A percentile compares a stretch with the other conserved stretches of the same genome.
These are phyloP conservation scores for Anthrax anthrax DNA, from an alignment of 2,888 invertebrate genomes.

Conservation along the genomic window DNA sequence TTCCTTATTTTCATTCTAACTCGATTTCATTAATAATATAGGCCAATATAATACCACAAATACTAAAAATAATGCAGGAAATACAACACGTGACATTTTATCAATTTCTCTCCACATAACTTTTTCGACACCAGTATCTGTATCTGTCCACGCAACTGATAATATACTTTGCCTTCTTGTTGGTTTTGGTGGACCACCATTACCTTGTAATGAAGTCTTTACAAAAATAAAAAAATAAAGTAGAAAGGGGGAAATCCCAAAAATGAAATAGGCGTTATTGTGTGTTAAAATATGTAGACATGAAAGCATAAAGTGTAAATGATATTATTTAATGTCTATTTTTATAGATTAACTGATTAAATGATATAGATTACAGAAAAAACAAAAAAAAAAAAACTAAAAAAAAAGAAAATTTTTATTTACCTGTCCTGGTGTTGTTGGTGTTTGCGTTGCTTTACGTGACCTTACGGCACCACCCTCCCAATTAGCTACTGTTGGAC, in stretches of 20 bases:
- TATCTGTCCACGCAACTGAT: conserved; percentile 49
- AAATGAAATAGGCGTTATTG: too few species aligned
- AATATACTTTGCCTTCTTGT: conserved; percentile 31
- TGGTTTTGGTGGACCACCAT: conserved; percentile 33
- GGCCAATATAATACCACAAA: conserved; percentile 70
- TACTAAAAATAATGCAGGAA: conserved; percentile 62
- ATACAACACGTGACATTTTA: conserved; percentile 57
- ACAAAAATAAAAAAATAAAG: background rate
- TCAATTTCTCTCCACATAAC: conserved; percentile 70
- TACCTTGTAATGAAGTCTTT: conserved; percentile 34
- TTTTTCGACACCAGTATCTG: conserved; percentile 52
- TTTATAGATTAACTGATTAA: too few species aligned
- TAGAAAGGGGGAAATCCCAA: too few species aligned
- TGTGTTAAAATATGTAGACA: too few species aligned
- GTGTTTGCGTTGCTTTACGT: conserved; percentile 39
- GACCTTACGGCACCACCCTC: conserved; percentile 47
- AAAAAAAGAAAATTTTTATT: too few species aligned
- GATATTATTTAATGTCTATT: too few species aligned
- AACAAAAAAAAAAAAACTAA: too few species aligned
- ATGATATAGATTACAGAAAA: too few species aligned
- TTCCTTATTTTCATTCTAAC: background rate
- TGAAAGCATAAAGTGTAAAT: too few species aligned
- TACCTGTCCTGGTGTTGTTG: conserved; percentile 34
- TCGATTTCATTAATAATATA: conserved; percentile 51
- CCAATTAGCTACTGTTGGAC: conserved; percentile 52